Percentiles rank a stretch among this genome's conserved stretches.
phyloP scores from a whole-genome alignment of 2,797 vertebrate genomes.

The Malurus splendens region DNA sequence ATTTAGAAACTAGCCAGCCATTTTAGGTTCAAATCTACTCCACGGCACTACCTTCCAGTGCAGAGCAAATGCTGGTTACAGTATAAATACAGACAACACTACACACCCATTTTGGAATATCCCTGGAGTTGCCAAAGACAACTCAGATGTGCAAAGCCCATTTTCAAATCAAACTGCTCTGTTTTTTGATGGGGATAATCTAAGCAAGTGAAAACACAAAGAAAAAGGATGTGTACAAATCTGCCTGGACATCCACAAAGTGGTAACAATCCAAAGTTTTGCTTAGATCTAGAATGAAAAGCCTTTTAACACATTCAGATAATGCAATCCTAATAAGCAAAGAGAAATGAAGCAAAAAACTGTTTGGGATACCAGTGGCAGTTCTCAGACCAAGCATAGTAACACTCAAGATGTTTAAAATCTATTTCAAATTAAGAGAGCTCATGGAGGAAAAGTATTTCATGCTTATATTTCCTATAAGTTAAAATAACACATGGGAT shows the following conservation, averaged over 20 bases:
- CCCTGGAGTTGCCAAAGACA: background rate
- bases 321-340: background rate
- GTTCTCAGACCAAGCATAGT: background rate
- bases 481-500: background rate
- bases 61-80: background rate
- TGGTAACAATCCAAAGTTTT: background rate
- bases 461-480: background rate
- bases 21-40: conserved; percentile 65
- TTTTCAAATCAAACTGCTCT: background rate
- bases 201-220: background rate
- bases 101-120: background rate
- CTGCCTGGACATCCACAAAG: background rate
- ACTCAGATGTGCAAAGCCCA: too few species aligned
- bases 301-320: background rate
- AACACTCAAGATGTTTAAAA: background rate
- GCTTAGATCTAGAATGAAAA: background rate
- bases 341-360: background rate
- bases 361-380: background rate
- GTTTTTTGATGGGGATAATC: background rate
- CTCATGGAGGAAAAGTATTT: background rate
- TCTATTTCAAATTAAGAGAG: background rate
- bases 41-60: conserved; percentile 5
- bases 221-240: background rate
- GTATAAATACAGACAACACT: fast-evolving
- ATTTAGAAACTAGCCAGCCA: conserved; percentile 72